Conservation (phyloP, 2,113 vertebrate genomes). For the Illadopsis cleaveri region DNA sequence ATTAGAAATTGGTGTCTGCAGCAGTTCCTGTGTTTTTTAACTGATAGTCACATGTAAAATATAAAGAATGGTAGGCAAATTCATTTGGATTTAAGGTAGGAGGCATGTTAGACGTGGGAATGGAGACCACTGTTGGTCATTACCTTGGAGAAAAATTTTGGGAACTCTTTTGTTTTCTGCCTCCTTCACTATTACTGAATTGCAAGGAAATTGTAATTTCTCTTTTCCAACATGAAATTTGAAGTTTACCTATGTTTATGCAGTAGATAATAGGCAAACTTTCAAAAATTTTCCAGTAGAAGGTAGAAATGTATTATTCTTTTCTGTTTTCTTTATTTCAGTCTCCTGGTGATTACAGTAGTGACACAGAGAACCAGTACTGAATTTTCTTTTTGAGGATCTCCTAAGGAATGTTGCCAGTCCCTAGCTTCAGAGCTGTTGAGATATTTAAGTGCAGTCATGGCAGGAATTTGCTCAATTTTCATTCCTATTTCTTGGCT, state of each 20-base stretch:
- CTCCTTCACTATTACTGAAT: background rate
- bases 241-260: background rate
- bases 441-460: background rate
- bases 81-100: background rate
- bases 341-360: background rate
- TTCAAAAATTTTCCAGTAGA: background rate
- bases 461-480: slow-evolving; percentile 8
- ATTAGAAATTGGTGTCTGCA: background rate
- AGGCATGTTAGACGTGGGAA: background rate
- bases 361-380: background rate
- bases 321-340: background rate
- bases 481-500: background rate
- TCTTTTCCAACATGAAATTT: background rate
- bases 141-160: background rate
- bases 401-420: background rate
- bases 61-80: background rate
- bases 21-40: background rate
- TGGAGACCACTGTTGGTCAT: background rate
- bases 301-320: background rate
- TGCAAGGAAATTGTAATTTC: background rate
- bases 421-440: background rate
- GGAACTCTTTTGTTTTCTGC: background rate
- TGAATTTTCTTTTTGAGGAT: background rate
- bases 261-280: background rate
- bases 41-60: background rate